Evolutionary conservation across 2,888 invertebrate genomes (phyloP), one percentile per base, ranked within the genome.

Genomic region (Drosophila ochracea): DNA sequence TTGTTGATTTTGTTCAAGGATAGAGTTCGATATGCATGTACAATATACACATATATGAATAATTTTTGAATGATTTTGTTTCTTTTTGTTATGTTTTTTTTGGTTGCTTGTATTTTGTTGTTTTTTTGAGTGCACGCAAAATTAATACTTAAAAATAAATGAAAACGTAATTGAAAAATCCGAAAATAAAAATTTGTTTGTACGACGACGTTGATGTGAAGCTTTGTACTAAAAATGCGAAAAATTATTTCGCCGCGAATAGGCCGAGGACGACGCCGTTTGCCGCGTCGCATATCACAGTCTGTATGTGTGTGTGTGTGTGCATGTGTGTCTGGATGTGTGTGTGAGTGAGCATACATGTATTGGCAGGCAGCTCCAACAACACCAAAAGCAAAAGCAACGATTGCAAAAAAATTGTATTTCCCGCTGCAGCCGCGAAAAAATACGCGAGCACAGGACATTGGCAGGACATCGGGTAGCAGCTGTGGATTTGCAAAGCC

Each of bases 141-240:
- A 76, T 88, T 76, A 88, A 88, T 89, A 91, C 91, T 91, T 91
- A 91, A 83, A 92, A 92, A 89, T 91, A 91, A 92, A 91, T 91
- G 91, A 91, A 91, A 91, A 91, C 92, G 91, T 92, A 91, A 91
- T 91, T 91, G 91, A 92, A 90, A 90, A 90, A 91, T 90, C 91
- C 90, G 90, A 90, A 90, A 90, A 90, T 90, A 90, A 90, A 90
- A 90, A 90, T 91, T 88, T 90, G 90, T 91, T 92, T 91, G 91
- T 91, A 91, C 91, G 91, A 91, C 91, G 89, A 91, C 91, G 91
- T 92, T 91, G 91, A 91, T 91, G 91, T 91, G 91, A 91, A 91
- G 92, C 90, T 91, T 91, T 91, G 91, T 91, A 91, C 91, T 91
- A 91, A 90, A 91, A 90, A 91, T 91, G 89, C 89, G 92, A 91